Conservation (phyloP, 2,888 invertebrate genomes). For the Hydrotaea cyrtoneurina region DNA sequence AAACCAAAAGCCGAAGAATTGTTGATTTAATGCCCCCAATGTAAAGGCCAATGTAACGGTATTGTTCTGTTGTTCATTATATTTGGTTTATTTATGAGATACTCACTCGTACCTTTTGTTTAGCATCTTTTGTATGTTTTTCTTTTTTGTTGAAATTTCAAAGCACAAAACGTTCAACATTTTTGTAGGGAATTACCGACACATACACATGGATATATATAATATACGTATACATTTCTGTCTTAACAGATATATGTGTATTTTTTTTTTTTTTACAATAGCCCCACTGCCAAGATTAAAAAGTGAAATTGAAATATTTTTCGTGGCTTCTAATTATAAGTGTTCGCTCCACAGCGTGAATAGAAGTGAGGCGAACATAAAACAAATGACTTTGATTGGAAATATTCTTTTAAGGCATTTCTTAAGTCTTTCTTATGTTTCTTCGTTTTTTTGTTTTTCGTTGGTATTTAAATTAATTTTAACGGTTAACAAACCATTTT, state of each 20-base stretch:
- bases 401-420: slow-evolving; percentile 1
- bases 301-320: slow-evolving; percentile 20
- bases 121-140: slow-evolving; percentile 1
- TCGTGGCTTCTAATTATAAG: not conserved
- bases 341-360: not conserved
- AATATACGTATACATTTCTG: not conserved
- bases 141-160: not conserved
- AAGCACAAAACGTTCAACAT: not conserved
- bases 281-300: not conserved
- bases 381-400: not conserved
- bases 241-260: not conserved
- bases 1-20: not conserved
- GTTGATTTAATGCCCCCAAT: not conserved
- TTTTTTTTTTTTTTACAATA: not conserved
- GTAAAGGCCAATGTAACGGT: slow-evolving; percentile 11
- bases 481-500: slow-evolving; percentile 23
- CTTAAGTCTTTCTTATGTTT: too few species aligned
- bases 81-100: slow-evolving; percentile 5
- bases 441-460: not conserved
- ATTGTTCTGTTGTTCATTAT: slow-evolving; percentile 24
- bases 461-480: slow-evolving; percentile 7
- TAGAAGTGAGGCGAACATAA: not conserved
- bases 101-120: not conserved
- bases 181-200: slow-evolving; percentile 17
- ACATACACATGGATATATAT: not conserved